Conservation (phyloP, 1,140 invertebrate species). For the Nephotettix cincticeps region DNA sequence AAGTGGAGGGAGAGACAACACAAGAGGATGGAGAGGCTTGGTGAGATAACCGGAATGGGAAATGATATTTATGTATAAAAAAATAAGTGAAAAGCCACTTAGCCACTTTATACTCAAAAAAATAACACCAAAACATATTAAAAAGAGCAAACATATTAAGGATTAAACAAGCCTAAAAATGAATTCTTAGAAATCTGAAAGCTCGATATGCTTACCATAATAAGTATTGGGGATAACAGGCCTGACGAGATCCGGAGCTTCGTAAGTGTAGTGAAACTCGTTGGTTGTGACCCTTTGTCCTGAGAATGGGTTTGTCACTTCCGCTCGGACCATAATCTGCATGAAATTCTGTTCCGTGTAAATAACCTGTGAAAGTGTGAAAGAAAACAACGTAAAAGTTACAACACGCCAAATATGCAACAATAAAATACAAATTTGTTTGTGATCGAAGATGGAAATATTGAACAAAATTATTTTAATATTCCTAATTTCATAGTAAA, state of each 20-base stretch:
- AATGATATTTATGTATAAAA: no score
- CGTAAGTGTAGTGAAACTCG: conserved; percentile 76
- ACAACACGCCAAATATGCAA: no score
- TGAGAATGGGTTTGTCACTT: conserved; percentile 62
- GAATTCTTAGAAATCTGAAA: background rate
- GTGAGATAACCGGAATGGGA: no score
- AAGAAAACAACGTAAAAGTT: no score
- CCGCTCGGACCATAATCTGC: conserved; percentile 66
- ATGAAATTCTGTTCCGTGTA: conserved; percentile 64
- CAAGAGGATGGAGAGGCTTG: no score
- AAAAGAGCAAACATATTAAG: background rate
- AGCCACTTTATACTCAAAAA: background rate
- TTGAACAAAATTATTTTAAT: no score
- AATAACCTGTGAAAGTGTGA: conserved; percentile 65
- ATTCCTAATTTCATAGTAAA: no score
- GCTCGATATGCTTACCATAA: conserved; percentile 52
- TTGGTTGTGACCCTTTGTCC: conserved; percentile 64
- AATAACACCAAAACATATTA: background rate
- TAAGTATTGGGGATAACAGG: conserved; percentile 67
- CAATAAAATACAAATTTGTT: no score
- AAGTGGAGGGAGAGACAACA: no score
- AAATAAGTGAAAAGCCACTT: no score
- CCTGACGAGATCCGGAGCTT: conserved; percentile 53
- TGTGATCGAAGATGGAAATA: no score
- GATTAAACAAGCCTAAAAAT: background rate